phyloP scores from a whole-genome alignment of 2,113 vertebrate genomes.

The Brachypteracias leptosomus region DNA sequence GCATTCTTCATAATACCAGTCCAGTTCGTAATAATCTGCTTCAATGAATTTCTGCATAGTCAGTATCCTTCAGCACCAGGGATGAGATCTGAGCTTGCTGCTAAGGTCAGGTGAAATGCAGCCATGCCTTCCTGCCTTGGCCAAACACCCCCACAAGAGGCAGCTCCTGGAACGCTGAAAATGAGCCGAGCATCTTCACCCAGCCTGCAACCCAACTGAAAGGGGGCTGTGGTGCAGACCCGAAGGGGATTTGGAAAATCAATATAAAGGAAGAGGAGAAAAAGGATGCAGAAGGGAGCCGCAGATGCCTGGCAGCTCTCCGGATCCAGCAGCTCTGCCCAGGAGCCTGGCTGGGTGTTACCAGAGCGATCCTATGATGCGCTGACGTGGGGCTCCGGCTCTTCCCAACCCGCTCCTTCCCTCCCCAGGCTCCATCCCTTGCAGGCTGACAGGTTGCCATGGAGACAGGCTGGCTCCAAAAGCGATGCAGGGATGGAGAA shows the following conservation, averaged over 20 bases:
- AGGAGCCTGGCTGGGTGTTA: slow-evolving; percentile 74
- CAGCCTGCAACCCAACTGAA: neutral
- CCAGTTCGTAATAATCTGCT: slow-evolving; percentile 96
- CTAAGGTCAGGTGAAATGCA: slow-evolving; percentile 78
- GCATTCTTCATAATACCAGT: slow-evolving; percentile 99
- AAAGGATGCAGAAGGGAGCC: slow-evolving; percentile 9
- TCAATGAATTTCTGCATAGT: slow-evolving; percentile 99
- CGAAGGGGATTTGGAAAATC: neutral
- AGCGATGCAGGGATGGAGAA: slow-evolving; percentile 67
- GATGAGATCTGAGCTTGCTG: slow-evolving; percentile 55
- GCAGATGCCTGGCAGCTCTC: slow-evolving; percentile 59
- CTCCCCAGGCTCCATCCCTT: slow-evolving; percentile 65
- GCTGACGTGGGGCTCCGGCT: slow-evolving; percentile 70
- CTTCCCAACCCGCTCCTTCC: slow-evolving; percentile 62
- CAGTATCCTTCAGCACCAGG: slow-evolving; percentile 71
- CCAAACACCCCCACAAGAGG: neutral
- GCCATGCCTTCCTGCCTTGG: slow-evolving; percentile 72
- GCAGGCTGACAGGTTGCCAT: slow-evolving; percentile 85
- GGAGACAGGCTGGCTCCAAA: slow-evolving; percentile 77
- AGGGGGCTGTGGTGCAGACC: neutral
- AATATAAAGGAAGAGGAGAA: neutral
- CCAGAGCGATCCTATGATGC: slow-evolving; percentile 73
- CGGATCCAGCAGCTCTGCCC: slow-evolving; percentile 61
- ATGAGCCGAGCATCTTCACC: slow-evolving; percentile 64
- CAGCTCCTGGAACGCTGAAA: neutral